Evolutionary conservation across 2,797 vertebrate species (phyloP).

Genomic region (Siniperca obscura): DNA sequence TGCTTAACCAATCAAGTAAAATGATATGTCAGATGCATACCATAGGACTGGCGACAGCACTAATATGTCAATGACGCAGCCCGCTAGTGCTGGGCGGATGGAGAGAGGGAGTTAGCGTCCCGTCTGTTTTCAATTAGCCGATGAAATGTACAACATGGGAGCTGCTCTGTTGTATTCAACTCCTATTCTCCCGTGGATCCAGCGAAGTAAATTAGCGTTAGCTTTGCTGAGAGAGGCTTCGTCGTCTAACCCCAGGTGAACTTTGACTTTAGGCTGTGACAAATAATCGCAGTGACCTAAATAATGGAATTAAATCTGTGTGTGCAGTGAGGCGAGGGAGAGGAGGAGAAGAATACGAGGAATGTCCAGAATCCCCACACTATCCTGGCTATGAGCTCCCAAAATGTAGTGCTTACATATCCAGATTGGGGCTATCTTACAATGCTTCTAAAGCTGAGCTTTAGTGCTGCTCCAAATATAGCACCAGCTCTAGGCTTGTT

Average conservation of each 20-base stretch:
- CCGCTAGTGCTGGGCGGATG: conserved; percentile 63
- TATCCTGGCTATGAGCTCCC: conserved; percentile 42
- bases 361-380: conserved; percentile 42
- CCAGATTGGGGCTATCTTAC: conserved; percentile 55
- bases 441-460: conserved; percentile 55
- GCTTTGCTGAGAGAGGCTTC: conserved; percentile 44
- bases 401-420: conserved; percentile 61
- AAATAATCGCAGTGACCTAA: conserved; percentile 71
- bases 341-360: conserved; percentile 34
- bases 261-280: conserved; percentile 59
- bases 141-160: conserved; percentile 80
- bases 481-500: conserved; percentile 66
- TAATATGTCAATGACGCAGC: conserved; percentile 73
- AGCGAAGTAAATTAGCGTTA: conserved; percentile 57
- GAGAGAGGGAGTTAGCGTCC: conserved; percentile 73
- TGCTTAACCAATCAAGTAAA: conserved; percentile 60
- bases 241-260: conserved; percentile 68
- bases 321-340: conserved; percentile 41
- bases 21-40: conserved; percentile 71
- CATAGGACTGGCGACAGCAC: conserved; percentile 68
- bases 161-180: conserved; percentile 71
- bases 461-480: conserved; percentile 73
- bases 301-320: conserved; percentile 67
- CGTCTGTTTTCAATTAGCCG: conserved; percentile 85
- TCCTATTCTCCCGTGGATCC: conserved; percentile 56